These are phyloP conservation scores for Nycticebus coucang DNA, from an alignment of 2,113 vertebrate species.

Conservation along the genomic window DNA sequence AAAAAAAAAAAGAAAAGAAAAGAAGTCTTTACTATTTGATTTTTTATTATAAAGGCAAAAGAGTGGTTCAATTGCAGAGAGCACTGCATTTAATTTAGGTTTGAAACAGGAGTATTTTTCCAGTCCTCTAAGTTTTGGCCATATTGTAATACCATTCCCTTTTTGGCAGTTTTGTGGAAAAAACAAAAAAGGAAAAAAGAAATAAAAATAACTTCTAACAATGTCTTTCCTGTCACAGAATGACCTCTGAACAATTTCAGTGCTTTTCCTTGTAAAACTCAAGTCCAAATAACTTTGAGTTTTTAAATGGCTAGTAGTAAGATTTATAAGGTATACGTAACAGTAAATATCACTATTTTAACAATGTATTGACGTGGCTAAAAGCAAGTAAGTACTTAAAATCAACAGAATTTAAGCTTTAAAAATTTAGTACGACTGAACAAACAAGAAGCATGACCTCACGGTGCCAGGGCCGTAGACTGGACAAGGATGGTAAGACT, in stretches of 20 bases:
- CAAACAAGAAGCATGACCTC: background rate
- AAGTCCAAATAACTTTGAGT: background rate
- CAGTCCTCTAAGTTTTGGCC: background rate
- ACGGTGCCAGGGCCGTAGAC: background rate
- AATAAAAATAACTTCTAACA: background rate
- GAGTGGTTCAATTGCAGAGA: background rate
- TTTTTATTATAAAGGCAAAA: background rate
- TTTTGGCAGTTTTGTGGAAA: background rate
- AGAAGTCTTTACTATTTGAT: background rate
- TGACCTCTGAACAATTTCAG: background rate
- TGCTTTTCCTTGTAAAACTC: background rate
- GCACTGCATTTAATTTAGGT: too few species aligned
- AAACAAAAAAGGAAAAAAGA: background rate
- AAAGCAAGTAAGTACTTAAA: background rate
- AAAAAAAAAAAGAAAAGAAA: background rate
- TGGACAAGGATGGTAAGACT: background rate
- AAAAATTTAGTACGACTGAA: background rate
- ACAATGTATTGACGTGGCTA: background rate
- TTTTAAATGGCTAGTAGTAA: background rate
- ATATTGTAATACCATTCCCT: background rate
- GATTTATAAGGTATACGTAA: background rate
- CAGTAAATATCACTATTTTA: background rate
- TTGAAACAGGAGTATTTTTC: background rate
- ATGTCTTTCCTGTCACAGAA: background rate
- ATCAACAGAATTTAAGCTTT: background rate